Percentiles rank a stretch among this genome's conserved stretches.
These are phyloP conservation scores for Ommatoiulus sabulosus DNA, from an alignment of 2,888 invertebrate species.

Conservation along the genomic window DNA sequence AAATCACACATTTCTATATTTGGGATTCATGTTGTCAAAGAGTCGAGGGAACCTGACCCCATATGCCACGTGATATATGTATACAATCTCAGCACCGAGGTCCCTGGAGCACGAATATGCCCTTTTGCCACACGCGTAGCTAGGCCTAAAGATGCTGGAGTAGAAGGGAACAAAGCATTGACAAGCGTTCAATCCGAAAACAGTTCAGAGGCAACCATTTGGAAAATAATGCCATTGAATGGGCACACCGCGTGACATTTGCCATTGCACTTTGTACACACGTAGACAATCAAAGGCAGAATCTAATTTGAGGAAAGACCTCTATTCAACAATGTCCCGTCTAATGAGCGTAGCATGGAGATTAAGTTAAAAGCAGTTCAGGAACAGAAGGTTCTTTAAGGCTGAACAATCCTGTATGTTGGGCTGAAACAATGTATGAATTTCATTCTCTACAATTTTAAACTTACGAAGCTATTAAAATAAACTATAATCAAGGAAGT, in stretches of 20 bases:
- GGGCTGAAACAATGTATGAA: too few species aligned
- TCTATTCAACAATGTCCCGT: neutral
- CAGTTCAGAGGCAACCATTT: slow-evolving; percentile 32
- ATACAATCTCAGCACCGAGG: neutral
- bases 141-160: neutral
- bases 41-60: slow-evolving; percentile 44
- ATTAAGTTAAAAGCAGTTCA: neutral
- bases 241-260: neutral
- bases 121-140: neutral
- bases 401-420: too few species aligned
- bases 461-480: too few species aligned
- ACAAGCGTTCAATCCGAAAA: slow-evolving; percentile 14
- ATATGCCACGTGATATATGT: slow-evolving; percentile 23
- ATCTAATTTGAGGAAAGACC: neutral
- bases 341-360: slow-evolving; percentile 10
- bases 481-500: too few species aligned
- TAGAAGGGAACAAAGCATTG: neutral
- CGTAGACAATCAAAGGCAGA: neutral
- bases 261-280: slow-evolving; percentile 10
- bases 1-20: slow-evolving; percentile 48
- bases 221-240: neutral
- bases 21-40: slow-evolving; percentile 47
- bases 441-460: too few species aligned
- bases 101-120: slow-evolving; percentile 28
- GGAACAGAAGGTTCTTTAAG: neutral